A percentile compares a stretch with the other conserved stretches of the same genome.
phyloP scores from a whole-genome alignment of 1,140 invertebrate species.

The Pogonus chalceus region DNA sequence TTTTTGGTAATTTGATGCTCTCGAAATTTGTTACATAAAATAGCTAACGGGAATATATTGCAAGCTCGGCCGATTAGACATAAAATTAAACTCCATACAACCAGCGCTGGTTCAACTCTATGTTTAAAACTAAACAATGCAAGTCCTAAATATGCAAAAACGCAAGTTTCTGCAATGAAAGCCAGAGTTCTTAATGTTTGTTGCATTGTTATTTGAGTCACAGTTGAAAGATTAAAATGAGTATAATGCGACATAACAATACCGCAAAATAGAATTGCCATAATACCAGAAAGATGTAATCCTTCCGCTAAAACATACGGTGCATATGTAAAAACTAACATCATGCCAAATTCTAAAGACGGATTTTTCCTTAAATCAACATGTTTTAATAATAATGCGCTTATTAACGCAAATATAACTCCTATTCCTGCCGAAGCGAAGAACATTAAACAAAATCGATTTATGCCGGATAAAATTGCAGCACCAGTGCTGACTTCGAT shows the following conservation, averaged over 20 bases:
- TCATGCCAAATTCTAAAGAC: conserved; percentile 95
- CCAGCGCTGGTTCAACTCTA: conserved; percentile 65
- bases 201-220: conserved; percentile 98
- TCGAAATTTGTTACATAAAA: conserved; percentile 89
- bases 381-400: conserved; percentile 90
- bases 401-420: conserved; percentile 87
- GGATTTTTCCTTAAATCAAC: conserved; percentile 95
- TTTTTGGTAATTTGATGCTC: conserved; percentile 96
- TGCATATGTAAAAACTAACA: conserved; percentile 96
- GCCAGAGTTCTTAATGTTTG: conserved; percentile 96
- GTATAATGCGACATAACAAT: conserved; percentile 99
- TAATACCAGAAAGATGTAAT: conserved; percentile 92
- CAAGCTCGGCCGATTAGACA: conserved; percentile 88
- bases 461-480: conserved; percentile 81
- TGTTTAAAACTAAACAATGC: conserved; percentile 95
- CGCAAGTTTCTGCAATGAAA: conserved; percentile 97
- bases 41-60: conserved; percentile 93
- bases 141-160: conserved; percentile 97
- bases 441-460: conserved; percentile 94
- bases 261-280: conserved; percentile 98
- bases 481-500: conserved; percentile 62
- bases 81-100: conserved; percentile 89
- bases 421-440: conserved; percentile 96
- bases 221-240: conserved; percentile 95
- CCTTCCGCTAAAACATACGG: conserved; percentile 97